Conservation (phyloP, 2,113 vertebrate species). For the Heterotis niloticus region DNA sequence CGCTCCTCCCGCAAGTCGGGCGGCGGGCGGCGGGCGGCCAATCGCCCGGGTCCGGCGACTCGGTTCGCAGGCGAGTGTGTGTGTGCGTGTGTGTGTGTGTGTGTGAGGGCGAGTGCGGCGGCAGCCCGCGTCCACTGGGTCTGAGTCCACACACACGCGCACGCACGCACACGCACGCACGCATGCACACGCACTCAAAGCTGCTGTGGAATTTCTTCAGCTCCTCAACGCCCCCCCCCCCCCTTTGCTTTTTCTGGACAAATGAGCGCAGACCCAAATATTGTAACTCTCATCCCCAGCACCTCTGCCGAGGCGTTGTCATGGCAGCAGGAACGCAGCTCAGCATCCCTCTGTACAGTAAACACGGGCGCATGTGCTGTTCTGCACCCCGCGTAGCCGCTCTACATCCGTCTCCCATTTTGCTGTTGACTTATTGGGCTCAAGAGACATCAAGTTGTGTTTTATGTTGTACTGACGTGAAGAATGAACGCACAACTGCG, state of each 20-base stretch:
- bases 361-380: background rate
- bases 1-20: background rate
- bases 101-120: background rate
- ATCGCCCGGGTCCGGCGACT: background rate
- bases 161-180: background rate
- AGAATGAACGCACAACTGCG: too few relatives aligned
- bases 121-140: too few relatives aligned
- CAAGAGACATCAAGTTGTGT: too few relatives aligned
- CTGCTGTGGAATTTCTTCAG: background rate
- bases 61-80: background rate
- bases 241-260: background rate
- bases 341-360: background rate
- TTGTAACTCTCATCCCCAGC: background rate
- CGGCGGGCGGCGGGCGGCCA: too few relatives aligned
- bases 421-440: too few relatives aligned
- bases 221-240: too few relatives aligned
- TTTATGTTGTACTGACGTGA: too few relatives aligned
- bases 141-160: background rate
- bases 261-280: slow-evolving; percentile 10
- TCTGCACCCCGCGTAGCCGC: background rate
- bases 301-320: slow-evolving; percentile 23
- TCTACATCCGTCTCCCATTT: too few relatives aligned
- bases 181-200: background rate
- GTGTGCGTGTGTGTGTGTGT: background rate
- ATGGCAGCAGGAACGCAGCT: slow-evolving; percentile 31